Conservation (phyloP, 2,113 vertebrate genomes). For the Mirza zaza region DNA sequence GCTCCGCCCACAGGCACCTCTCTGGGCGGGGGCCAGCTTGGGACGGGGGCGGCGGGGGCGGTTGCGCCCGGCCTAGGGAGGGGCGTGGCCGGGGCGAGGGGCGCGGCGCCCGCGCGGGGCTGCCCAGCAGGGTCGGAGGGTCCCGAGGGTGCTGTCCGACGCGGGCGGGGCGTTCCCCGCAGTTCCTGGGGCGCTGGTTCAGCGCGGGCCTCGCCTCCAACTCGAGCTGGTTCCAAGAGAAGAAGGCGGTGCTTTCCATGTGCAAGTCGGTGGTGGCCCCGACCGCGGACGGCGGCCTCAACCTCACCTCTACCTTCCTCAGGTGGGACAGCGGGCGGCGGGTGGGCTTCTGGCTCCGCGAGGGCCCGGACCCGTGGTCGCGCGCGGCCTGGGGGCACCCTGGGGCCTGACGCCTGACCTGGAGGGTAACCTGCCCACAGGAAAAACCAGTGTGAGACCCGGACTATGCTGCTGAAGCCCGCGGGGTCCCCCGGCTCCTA, state of each 20-base stretch:
- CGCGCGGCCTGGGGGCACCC: not conserved
- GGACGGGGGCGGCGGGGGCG: fast-evolving
- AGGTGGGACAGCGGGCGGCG: slow-evolving; percentile 70
- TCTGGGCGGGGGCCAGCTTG: not conserved
- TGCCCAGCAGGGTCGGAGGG: not conserved
- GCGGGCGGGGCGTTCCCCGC: not conserved
- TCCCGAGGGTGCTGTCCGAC: not conserved
- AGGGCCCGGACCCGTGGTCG: fast-evolving
- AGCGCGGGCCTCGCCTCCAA: slow-evolving; percentile 89
- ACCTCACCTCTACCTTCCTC: slow-evolving; percentile 83
- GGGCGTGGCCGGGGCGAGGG: not conserved
- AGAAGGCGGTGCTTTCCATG: slow-evolving; percentile 82
- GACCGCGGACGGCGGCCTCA: slow-evolving; percentile 83
- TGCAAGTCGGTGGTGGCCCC: slow-evolving; percentile 78
- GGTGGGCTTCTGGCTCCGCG: not conserved
- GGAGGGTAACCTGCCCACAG: not conserved
- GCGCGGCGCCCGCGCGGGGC: fast-evolving
- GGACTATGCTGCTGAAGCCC: slow-evolving; percentile 16
- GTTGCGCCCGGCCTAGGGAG: too few species aligned
- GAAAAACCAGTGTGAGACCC: slow-evolving; percentile 65
- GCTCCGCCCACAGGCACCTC: fast-evolving
- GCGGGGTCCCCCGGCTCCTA: not conserved
- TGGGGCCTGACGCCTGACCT: not conserved
- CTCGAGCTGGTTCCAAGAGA: slow-evolving; percentile 83
- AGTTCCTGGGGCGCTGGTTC: slow-evolving; percentile 93